Percentiles rank a stretch among this genome's conserved stretches.
Conservation (phyloP, 2,888 invertebrate species). For the Metellina segmentata region DNA sequence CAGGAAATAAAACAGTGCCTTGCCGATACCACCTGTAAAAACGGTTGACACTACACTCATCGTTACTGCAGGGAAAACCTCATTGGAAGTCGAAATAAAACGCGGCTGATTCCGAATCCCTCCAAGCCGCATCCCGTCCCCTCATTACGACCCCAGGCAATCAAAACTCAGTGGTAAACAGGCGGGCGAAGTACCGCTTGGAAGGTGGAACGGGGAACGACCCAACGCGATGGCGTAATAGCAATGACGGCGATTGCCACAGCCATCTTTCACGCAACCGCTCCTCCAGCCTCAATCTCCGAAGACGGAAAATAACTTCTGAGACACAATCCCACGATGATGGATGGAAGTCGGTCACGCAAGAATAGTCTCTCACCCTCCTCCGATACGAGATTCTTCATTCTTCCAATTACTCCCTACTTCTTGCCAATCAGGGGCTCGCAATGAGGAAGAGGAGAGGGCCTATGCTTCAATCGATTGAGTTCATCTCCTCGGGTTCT, state of each 20-base stretch:
- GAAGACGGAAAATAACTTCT: constrained; percentile 61
- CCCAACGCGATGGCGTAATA: constrained; percentile 60
- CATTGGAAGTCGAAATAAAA: too few species aligned
- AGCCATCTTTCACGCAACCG: constrained; percentile 60
- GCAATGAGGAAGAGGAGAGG: constrained; percentile 24
- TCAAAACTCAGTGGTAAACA: constrained; percentile 57
- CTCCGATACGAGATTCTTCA: constrained; percentile 40
- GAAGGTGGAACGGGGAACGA: constrained; percentile 42
- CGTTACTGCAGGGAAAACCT: too few species aligned
- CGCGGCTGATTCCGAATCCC: not conserved
- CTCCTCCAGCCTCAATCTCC: not conserved
- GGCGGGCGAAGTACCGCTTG: constrained; percentile 21
- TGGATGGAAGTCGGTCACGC: constrained; percentile 72
- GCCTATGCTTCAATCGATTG: constrained; percentile 36
- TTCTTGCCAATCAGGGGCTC: constrained; percentile 70
- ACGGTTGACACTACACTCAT: too few species aligned
- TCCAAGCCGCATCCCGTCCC: constrained; percentile 22
- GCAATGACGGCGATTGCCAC: constrained; percentile 66
- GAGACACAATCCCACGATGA: constrained; percentile 69
- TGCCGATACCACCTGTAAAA: too few species aligned
- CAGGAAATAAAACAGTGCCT: too few species aligned
- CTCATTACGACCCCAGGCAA: constrained; percentile 43
- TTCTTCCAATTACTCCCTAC: constrained; percentile 72
- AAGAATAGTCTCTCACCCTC: constrained; percentile 23
- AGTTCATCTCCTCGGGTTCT: not conserved